phyloP scores from a whole-genome alignment of 2,113 vertebrate species.

The Saccopteryx leptura region DNA sequence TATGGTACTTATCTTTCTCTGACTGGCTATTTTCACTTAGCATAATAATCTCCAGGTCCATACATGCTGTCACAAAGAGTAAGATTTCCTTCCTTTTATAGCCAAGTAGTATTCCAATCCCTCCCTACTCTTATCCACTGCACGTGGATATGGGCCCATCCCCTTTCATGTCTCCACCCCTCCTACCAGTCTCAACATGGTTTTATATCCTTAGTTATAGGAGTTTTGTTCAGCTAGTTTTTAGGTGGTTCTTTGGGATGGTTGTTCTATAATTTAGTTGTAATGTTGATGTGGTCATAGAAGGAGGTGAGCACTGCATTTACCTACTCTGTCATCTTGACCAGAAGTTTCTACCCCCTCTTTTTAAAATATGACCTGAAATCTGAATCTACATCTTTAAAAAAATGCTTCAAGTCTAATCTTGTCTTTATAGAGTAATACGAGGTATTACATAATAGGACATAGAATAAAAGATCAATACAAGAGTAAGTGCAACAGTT shows the following conservation, averaged over 20 bases:
- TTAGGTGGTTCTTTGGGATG: background rate
- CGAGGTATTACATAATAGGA: background rate
- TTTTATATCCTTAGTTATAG: background rate
- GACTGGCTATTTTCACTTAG: too few species aligned
- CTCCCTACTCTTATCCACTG: background rate
- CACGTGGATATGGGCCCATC: background rate
- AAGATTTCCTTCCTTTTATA: too few species aligned
- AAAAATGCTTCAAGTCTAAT: conserved; percentile 37
- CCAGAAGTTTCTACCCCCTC: background rate
- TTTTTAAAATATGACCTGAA: conserved; percentile 31
- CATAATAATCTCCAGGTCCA: too few species aligned
- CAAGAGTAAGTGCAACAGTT: background rate
- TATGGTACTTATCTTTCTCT: too few species aligned
- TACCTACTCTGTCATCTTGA: background rate
- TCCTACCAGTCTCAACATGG: background rate
- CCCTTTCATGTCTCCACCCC: background rate
- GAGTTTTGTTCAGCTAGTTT: background rate
- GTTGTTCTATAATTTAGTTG: background rate
- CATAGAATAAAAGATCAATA: background rate
- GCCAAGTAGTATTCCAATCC: too few species aligned
- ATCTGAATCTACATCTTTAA: background rate
- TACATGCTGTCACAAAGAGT: too few species aligned
- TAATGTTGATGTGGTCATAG: background rate
- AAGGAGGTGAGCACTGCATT: background rate
- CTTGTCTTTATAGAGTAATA: background rate